Evolutionary conservation across 2,113 vertebrate species (phyloP).

Genomic region (Himantopus leucocephalus): DNA sequence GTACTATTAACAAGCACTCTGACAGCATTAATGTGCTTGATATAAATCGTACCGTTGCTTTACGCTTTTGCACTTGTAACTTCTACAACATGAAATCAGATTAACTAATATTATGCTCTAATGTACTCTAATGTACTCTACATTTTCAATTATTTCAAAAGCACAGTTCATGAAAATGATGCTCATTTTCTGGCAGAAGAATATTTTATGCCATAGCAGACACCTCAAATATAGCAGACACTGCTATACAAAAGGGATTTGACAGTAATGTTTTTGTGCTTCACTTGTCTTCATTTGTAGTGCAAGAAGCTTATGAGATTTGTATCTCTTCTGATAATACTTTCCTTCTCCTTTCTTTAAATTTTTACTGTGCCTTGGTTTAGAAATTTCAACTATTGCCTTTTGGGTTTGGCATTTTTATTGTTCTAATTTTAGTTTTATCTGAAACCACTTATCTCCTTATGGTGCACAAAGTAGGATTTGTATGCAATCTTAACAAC

Average conservation of each 20-base stretch:
- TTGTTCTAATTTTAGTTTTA: conserved; percentile 1
- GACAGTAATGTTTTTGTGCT: not conserved
- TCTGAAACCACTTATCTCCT: not conserved
- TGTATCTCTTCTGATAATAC: conserved; percentile 1
- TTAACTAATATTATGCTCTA: not conserved
- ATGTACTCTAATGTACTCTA: not conserved
- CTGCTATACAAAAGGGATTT: not conserved
- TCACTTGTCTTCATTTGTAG: not conserved
- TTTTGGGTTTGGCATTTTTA: not conserved
- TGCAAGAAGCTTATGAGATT: conserved; percentile 26
- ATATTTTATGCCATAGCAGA: not conserved
- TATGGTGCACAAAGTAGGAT: not conserved
- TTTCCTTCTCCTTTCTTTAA: not conserved
- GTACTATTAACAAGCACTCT: not conserved
- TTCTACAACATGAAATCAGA: not conserved
- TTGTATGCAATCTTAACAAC: not conserved
- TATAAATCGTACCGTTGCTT: not conserved
- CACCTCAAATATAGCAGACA: not conserved
- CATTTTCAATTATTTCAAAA: conserved; percentile 2
- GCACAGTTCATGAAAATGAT: not conserved
- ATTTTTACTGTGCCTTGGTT: not conserved
- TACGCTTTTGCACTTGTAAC: not conserved
- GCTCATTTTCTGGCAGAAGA: not conserved
- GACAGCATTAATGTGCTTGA: not conserved
- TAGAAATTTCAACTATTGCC: not conserved